These are phyloP conservation scores for Anorthoa munda DNA, from an alignment of 2,888 invertebrate species.

Conservation along the genomic window DNA sequence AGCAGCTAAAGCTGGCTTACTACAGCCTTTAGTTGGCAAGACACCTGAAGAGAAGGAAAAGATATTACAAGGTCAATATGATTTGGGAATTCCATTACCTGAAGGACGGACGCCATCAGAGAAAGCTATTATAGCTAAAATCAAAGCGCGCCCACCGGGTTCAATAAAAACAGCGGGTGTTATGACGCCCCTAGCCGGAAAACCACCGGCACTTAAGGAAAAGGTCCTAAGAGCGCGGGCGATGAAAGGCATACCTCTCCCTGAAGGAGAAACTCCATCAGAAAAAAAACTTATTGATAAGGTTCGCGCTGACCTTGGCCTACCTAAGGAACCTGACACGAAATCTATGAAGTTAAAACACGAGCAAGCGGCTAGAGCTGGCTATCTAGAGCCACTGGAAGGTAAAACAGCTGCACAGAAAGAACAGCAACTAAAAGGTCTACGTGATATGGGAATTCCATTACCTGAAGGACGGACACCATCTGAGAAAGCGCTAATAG, in stretches of 20 bases:
- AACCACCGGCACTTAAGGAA: slow-evolving; percentile 47
- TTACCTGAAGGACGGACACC: slow-evolving; percentile 69
- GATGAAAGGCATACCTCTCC: slow-evolving; percentile 44
- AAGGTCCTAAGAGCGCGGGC: slow-evolving; percentile 28
- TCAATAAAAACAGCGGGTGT: slow-evolving; percentile 1
- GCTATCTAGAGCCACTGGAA: slow-evolving; percentile 61
- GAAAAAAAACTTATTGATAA: slow-evolving; percentile 64
- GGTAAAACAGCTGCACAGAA: slow-evolving; percentile 64
- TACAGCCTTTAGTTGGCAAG: slow-evolving; percentile 64
- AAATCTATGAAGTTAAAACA: slow-evolving; percentile 40
- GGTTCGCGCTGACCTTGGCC: slow-evolving; percentile 57
- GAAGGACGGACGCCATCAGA: slow-evolving; percentile 22
- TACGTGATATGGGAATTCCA: slow-evolving; percentile 62
- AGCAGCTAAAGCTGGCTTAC: slow-evolving; percentile 61
- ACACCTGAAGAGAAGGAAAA: slow-evolving; percentile 62
- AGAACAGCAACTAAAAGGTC: slow-evolving; percentile 57
- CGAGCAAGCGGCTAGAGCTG: slow-evolving; percentile 61
- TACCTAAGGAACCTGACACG: slow-evolving; percentile 58
- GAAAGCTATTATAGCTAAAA: slow-evolving; percentile 21
- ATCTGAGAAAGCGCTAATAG: slow-evolving; percentile 58
- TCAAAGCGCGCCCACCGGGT: not conserved
- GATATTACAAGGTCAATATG: slow-evolving; percentile 57
- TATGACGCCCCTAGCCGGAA: slow-evolving; percentile 41
- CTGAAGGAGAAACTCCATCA: slow-evolving; percentile 50
- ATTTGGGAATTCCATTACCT: slow-evolving; percentile 28